phyloP scores from a whole-genome alignment of 2,888 invertebrate genomes.

The Eilema depressum region DNA sequence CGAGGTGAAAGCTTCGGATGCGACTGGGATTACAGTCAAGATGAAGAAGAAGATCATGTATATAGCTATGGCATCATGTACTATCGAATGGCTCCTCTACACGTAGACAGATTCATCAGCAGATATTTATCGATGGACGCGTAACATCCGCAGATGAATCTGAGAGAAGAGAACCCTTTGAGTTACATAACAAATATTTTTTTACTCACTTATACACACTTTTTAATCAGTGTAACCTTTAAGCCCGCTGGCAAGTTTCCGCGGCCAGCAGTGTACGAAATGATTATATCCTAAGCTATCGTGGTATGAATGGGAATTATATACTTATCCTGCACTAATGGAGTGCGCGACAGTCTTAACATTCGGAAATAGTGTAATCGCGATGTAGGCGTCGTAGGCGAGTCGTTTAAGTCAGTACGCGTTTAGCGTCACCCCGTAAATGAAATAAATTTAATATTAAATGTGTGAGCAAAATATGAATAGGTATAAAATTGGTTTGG shows the following conservation, averaged over 20 bases:
- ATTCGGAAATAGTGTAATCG: constrained; percentile 33
- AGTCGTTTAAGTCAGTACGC: not conserved
- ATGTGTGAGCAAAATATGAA: no score
- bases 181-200: not conserved
- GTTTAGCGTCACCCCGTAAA: not conserved
- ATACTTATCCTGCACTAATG: constrained; percentile 29
- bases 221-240: constrained; percentile 15
- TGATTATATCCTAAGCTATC: constrained; percentile 46
- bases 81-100: no score
- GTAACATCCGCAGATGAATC: no score
- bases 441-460: no score
- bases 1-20: no score
- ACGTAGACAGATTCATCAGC: no score
- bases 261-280: constrained; percentile 34
- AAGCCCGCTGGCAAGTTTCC: constrained; percentile 6
- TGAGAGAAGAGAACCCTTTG: no score
- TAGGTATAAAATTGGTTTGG: no score
- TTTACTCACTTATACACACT: constrained; percentile 8
- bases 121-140: no score
- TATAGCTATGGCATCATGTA: no score
- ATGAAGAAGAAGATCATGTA: no score
- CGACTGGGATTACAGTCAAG: no score
- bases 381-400: not conserved
- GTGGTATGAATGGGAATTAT: constrained; percentile 47
- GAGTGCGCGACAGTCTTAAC: constrained; percentile 32